These are phyloP conservation scores for Cotesia congregata DNA, from an alignment of 2,888 invertebrate genomes.

Conservation along the genomic window DNA sequence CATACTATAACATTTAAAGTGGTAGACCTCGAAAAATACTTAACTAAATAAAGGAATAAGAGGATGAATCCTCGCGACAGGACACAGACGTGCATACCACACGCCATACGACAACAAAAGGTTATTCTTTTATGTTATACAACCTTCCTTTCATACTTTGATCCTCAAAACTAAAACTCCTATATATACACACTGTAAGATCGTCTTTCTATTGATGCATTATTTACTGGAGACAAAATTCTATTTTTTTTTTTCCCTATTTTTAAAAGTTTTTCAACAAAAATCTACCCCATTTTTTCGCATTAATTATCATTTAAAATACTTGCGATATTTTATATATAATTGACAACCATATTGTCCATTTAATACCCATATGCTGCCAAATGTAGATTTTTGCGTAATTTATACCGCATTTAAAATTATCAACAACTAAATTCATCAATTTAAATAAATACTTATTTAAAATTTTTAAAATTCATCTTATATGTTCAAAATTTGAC, in stretches of 20 bases:
- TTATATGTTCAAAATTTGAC: too few species aligned
- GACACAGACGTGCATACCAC: neutral
- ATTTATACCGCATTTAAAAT: slow-evolving; percentile 60
- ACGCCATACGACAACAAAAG: neutral
- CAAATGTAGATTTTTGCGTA: slow-evolving; percentile 45
- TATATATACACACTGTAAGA: neutral
- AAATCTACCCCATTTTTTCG: neutral
- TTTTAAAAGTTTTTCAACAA: neutral
- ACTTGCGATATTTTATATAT: slow-evolving; percentile 39
- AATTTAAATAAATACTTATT: too few species aligned
- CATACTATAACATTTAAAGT: neutral
- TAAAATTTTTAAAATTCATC: too few species aligned
- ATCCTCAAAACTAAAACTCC: neutral
- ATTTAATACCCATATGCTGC: slow-evolving; percentile 43
- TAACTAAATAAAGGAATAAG: neutral
- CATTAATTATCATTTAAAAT: slow-evolving; percentile 6
- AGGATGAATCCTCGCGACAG: neutral
- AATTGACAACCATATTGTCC: slow-evolving; percentile 56
- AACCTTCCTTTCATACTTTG: neutral
- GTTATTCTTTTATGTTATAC: neutral
- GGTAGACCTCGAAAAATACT: neutral
- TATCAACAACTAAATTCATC: slow-evolving; percentile 55
- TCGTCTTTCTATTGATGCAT: neutral
- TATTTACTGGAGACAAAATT: neutral
- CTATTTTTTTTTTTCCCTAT: neutral